A percentile compares a stretch with the other conserved stretches of the same genome.
phyloP scores from a whole-genome alignment of 2,797 vertebrate species.

The Coilia nasus region DNA sequence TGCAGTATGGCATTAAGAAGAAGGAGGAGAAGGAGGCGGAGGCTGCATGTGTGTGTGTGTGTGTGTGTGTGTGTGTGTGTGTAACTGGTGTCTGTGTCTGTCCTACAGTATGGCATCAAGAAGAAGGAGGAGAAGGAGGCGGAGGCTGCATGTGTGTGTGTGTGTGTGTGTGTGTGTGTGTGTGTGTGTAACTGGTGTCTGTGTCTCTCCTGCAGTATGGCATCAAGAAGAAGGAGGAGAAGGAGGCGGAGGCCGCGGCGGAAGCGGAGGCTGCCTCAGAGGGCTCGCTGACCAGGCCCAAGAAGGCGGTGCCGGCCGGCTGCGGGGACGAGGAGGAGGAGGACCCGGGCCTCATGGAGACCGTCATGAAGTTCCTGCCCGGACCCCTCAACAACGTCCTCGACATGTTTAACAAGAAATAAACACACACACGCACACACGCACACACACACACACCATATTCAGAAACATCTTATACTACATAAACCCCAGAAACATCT shows the following conservation, averaged over 20 bases:
- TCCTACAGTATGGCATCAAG: slow-evolving; percentile 86
- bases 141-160: slow-evolving; percentile 66
- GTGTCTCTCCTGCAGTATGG: slow-evolving; percentile 72
- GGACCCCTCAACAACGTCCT: slow-evolving; percentile 98
- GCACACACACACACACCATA: neutral
- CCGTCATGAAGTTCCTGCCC: slow-evolving; percentile 98
- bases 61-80: neutral
- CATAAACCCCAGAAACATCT: neutral
- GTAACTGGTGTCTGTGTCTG: too few relatives aligned
- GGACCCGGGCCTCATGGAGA: slow-evolving; percentile 95
- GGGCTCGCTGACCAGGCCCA: slow-evolving; percentile 93
- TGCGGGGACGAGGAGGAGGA: slow-evolving; percentile 94
- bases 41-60: slow-evolving; percentile 67
- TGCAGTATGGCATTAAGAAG: slow-evolving; percentile 86
- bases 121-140: slow-evolving; percentile 95
- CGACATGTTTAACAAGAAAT: slow-evolving; percentile 99
- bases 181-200: too few relatives aligned
- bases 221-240: slow-evolving; percentile 89
- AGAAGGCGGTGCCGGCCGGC: slow-evolving; percentile 93
- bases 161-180: neutral
- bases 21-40: slow-evolving; percentile 96
- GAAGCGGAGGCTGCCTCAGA: slow-evolving; percentile 94
- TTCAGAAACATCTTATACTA: neutral
- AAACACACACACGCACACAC: slow-evolving; percentile 53
- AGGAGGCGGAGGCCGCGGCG: slow-evolving; percentile 93